A percentile compares a stretch with the other conserved stretches of the same genome.
Conservation (phyloP, 2,888 invertebrate genomes). For the Hydrotaea cyrtoneurina region DNA sequence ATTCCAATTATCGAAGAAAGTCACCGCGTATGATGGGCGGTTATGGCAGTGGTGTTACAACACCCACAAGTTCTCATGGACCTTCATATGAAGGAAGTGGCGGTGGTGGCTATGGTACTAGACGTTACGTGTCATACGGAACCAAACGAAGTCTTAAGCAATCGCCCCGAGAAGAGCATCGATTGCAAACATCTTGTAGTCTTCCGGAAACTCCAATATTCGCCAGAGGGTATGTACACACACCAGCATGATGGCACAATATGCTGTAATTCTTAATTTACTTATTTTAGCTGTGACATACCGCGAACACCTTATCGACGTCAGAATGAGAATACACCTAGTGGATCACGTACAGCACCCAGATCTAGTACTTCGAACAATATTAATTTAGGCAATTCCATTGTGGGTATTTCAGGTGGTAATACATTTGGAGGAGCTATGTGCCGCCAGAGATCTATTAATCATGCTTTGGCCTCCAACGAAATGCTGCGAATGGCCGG, state of each 20-base stretch:
- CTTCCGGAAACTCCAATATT: slow-evolving; percentile 94
- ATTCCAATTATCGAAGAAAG: slow-evolving; percentile 87
- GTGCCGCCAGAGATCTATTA: slow-evolving; percentile 82
- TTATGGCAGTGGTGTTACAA: slow-evolving; percentile 81
- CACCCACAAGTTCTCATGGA: slow-evolving; percentile 74
- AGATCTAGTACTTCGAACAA: slow-evolving; percentile 81
- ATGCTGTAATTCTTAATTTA: neutral
- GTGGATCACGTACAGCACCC: slow-evolving; percentile 83
- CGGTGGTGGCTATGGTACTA: slow-evolving; percentile 81
- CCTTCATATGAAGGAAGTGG: slow-evolving; percentile 71
- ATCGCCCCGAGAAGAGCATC: slow-evolving; percentile 84
- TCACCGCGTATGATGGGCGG: slow-evolving; percentile 82
- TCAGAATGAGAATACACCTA: slow-evolving; percentile 80
- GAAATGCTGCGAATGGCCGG: slow-evolving; percentile 90
- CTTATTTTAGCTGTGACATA: slow-evolving; percentile 84
- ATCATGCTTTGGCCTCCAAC: slow-evolving; percentile 85
- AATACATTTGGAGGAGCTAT: slow-evolving; percentile 77
- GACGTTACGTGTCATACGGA: slow-evolving; percentile 80
- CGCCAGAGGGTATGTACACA: slow-evolving; percentile 84
- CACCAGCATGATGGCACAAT: neutral
- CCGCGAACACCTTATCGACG: slow-evolving; percentile 90
- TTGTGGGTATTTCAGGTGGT: slow-evolving; percentile 78
- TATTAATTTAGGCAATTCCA: slow-evolving; percentile 80
- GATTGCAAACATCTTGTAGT: slow-evolving; percentile 91
- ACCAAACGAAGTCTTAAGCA: slow-evolving; percentile 81